These are phyloP conservation scores for Bufo gargarizans DNA, from an alignment of 2,113 vertebrate species.

Conservation along the genomic window DNA sequence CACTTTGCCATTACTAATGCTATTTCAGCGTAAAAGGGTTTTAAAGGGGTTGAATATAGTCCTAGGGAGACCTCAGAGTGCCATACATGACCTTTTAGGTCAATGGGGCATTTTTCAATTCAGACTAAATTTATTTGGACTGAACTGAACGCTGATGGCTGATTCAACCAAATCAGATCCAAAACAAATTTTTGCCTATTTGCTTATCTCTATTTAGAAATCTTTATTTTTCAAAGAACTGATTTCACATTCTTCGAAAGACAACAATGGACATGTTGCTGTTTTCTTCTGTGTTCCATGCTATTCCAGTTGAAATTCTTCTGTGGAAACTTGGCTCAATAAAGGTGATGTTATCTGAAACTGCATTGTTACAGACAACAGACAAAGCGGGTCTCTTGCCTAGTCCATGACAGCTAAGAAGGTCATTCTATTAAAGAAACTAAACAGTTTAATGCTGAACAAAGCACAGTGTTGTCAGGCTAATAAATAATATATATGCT, in stretches of 20 bases:
- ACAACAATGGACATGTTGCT: background rate
- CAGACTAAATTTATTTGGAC: too few species aligned
- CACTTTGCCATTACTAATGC: too few species aligned
- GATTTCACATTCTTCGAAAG: background rate
- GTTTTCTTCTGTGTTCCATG: background rate
- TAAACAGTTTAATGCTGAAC: constrained; percentile 49
- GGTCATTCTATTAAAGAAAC: constrained; percentile 54
- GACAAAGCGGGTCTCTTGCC: constrained; percentile 37
- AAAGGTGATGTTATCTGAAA: constrained; percentile 22
- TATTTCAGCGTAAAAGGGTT: too few species aligned
- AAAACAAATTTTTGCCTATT: too few species aligned
- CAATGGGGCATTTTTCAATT: too few species aligned
- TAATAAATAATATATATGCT: constrained; percentile 50
- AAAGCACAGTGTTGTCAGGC: constrained; percentile 35
- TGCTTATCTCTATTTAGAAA: too few species aligned
- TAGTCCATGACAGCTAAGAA: constrained; percentile 50
- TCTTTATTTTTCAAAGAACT: background rate
- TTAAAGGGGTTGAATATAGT: too few species aligned
- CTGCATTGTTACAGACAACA: constrained; percentile 34
- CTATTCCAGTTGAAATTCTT: constrained; percentile 40
- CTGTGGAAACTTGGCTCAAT: constrained; percentile 26
- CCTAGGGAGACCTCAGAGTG: too few species aligned
- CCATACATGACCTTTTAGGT: too few species aligned
- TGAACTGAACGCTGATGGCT: too few species aligned
- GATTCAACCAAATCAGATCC: too few species aligned